Evolutionary conservation across 2,113 vertebrate species (phyloP), one percentile per base, ranked within the genome.

Genomic region (Pogonocichla stellata): DNA sequence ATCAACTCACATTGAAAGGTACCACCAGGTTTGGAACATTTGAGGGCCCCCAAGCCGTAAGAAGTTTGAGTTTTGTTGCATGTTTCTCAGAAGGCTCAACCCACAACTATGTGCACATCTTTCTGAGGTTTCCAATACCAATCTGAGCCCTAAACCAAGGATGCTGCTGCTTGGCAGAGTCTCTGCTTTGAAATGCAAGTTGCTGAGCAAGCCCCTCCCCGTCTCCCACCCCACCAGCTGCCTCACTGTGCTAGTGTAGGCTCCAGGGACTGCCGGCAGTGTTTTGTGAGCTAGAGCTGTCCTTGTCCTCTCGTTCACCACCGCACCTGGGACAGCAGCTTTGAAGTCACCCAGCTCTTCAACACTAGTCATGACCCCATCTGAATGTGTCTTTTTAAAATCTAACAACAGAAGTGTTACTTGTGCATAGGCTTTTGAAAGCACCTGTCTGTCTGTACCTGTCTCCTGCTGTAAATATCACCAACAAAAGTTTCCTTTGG

Each of bases 351-450:
- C 57, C 80, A 67, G 90, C 81, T 88, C 90, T 94, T 90, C 91
- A 81, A 28, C 88, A 82, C 77, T 47, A 58, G 51, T 86, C 75
- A 94, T 18, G 5, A 90, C 72, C 91, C 97, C 94, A 94, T 94
- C 96, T 95, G 92, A 96, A 93, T 67, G 89, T 96, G 93, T 97
- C 94, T 96, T 92, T 94, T 88, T 48, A 69, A 90, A 91, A n/a
- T 80, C 45, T 74, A 92, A 80, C 81, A 92, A 51, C 61, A 70
- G 81, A 92, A 88, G 45, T 88, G 93, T 97, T 95, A 95, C 88
- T 73, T 96, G 80, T 97, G 95, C 9, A 45, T 97, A 96, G 94
- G 96, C 93, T 96, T 79, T 97, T 79, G 90, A 93, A 97, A 95
- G 81, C 96, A 96, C 90, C 88, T 95, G 84, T 96, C 90, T 57